phyloP scores from a whole-genome alignment of 2,113 vertebrate species.

The Sula dactylatra region DNA sequence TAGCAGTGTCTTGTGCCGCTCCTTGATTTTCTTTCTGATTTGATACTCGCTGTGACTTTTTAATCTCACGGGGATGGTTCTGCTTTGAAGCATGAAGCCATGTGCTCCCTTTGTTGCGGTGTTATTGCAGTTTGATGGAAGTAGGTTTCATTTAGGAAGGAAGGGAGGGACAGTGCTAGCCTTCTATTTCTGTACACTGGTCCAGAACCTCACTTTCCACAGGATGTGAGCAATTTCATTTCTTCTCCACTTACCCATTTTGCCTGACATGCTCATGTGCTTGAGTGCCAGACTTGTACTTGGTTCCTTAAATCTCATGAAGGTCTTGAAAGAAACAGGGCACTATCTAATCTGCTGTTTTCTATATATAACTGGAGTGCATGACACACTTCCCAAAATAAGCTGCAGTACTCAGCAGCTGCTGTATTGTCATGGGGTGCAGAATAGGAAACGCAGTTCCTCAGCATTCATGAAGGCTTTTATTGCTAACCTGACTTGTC shows the following conservation, averaged over 20 bases:
- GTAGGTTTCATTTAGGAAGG: not conserved
- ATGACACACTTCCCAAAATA: constrained; percentile 42
- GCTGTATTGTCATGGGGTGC: not conserved
- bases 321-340: not conserved
- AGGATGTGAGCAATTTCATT: not conserved
- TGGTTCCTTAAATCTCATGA: not conserved
- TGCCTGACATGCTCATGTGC: not conserved
- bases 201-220: not conserved
- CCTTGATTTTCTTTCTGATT: not conserved
- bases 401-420: not conserved
- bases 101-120: not conserved
- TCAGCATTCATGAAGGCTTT: not conserved
- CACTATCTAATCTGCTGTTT: not conserved
- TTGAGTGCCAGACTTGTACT: not conserved
- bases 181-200: not conserved
- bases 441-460: not conserved
- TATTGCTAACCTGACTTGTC: not conserved
- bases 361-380: constrained; percentile 21
- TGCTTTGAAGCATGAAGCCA: not conserved
- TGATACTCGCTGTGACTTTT: not conserved
- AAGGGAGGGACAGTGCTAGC: not conserved
- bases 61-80: not conserved
- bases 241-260: not conserved
- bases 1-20: not conserved
- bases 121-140: not conserved